Conservation (phyloP, 2,797 vertebrate genomes). For the Cottoperca gobio region DNA sequence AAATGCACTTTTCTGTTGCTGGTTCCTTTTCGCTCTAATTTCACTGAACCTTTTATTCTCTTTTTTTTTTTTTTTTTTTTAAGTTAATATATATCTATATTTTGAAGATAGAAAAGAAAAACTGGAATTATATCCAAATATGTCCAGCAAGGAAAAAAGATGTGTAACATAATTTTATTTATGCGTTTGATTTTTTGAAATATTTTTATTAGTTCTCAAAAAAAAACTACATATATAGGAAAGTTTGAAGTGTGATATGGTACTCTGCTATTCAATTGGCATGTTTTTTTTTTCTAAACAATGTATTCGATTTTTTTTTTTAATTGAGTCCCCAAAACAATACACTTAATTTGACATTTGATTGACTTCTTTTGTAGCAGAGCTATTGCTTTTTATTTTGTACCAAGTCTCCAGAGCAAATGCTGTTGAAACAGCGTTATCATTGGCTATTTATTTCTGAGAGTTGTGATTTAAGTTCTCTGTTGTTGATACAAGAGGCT, state of each 20-base stretch:
- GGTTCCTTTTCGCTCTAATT: conserved; percentile 88
- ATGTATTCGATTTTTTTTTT: conserved; percentile 72
- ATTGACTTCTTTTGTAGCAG: conserved; percentile 70
- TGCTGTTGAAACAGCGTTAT: conserved; percentile 59
- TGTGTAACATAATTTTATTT: conserved; percentile 83
- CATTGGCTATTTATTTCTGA: conserved; percentile 70
- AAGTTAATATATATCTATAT: conserved; percentile 84
- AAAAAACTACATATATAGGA: conserved; percentile 74
- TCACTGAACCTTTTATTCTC: conserved; percentile 73
- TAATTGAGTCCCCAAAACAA: conserved; percentile 66
- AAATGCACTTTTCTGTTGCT: conserved; percentile 99
- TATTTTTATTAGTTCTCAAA: conserved; percentile 82
- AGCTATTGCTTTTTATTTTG: conserved; percentile 57
- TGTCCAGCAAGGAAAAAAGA: conserved; percentile 79
- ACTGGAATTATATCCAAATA: conserved; percentile 82
- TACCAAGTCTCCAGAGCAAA: conserved; percentile 56
- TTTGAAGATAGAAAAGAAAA: conserved; percentile 84
- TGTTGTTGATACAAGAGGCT: conserved; percentile 60
- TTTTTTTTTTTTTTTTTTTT: conserved; percentile 66
- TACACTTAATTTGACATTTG: conserved; percentile 57
- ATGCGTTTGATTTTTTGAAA: conserved; percentile 76
- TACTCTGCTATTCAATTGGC: conserved; percentile 84
- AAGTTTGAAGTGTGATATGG: conserved; percentile 79
- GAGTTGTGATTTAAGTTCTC: conserved; percentile 56
- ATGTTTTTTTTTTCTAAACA: conserved; percentile 66